These are phyloP conservation scores for Bombyx mori DNA, from an alignment of 1,140 invertebrate species.

Conservation along the genomic window DNA sequence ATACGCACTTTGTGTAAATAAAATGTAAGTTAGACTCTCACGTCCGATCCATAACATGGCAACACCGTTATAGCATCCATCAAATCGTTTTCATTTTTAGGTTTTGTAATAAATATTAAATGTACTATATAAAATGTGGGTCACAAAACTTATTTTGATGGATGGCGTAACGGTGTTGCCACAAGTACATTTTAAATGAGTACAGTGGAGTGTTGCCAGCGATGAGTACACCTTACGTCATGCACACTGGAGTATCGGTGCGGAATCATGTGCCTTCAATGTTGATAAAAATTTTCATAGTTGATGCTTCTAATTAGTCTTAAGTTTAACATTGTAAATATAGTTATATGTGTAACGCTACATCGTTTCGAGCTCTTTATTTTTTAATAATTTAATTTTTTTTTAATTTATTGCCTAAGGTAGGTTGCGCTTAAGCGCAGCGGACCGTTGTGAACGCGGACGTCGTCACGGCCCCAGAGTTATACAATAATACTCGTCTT, in stretches of 20 bases:
- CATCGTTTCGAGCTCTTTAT: conserved; percentile 60
- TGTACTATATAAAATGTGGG: not conserved
- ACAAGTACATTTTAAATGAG: conserved; percentile 6
- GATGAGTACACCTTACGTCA: conserved; percentile 40
- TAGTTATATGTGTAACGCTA: conserved; percentile 46
- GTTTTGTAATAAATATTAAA: not conserved
- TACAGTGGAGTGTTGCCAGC: conserved; percentile 32
- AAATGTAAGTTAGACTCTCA: conserved; percentile 42
- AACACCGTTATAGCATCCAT: not conserved
- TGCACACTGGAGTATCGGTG: conserved; percentile 56
- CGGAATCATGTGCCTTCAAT: conserved; percentile 69
- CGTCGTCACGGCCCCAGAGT: not conserved
- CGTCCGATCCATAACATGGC: conserved; percentile 34
- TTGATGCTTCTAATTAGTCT: conserved; percentile 66
- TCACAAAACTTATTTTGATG: not conserved
- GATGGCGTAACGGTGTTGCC: not conserved
- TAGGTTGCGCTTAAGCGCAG: conserved; percentile 13
- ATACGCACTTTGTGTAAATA: conserved; percentile 40
- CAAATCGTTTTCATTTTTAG: not conserved
- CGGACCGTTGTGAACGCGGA: not conserved
- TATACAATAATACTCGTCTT: not conserved
- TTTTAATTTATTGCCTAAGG: conserved; percentile 61
- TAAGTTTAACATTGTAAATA: conserved; percentile 63
- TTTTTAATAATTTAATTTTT: conserved; percentile 62
- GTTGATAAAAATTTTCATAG: conserved; percentile 67